Evolutionary conservation across 2,113 vertebrate genomes (phyloP), one percentile per base, ranked within the genome.

Genomic region (Petromus typicus): DNA sequence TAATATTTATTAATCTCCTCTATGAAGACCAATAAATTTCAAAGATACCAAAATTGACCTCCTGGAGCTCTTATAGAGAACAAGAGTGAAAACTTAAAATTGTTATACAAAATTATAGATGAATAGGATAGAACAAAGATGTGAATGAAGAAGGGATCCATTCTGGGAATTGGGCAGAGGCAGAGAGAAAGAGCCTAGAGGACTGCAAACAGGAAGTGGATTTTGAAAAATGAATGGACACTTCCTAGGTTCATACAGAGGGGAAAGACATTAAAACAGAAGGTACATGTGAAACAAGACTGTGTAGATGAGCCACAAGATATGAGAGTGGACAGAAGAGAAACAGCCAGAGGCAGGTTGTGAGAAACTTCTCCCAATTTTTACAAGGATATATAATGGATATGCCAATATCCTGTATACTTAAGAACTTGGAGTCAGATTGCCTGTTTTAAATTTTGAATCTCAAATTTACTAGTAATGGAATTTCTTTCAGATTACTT

Each of bases 11-110:
- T 89, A 79, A 91, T 80, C 56, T 7, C 27, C 14, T 48, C 7
- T 92, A 17, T 71, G 22, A 78, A 69, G 22, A 96, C 40, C 63
- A 51, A 22, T 61, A 93, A 61, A 30, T 85, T 97, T 82, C 51
- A 13, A 92, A 86, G 79, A 86, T 78, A 78, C 16, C 48, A 95
- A 90, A 93, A 43, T 51, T 22, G 63, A 87, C 13, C 20, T 75
- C 73, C 7, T 25, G 43, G 59, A 86, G 1, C 27, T 90, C 27
- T 63, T 83, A 89, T 79, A 69, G 40, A 64, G 13, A 91, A 79
- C 27, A 88, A 67, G 23, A 84, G n/a, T 30, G 16, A 45, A 32
- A 37, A 84, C 27, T 45, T 51, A 4, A 76, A 61, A 87, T 71
- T 45, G 8, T 40, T 81, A 61, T 59, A 69, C 86, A 84, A 45